Evolutionary conservation across 2,797 vertebrate species (phyloP), one percentile per base, ranked within the genome.

Genomic region (Thalassophryne amazonica): DNA sequence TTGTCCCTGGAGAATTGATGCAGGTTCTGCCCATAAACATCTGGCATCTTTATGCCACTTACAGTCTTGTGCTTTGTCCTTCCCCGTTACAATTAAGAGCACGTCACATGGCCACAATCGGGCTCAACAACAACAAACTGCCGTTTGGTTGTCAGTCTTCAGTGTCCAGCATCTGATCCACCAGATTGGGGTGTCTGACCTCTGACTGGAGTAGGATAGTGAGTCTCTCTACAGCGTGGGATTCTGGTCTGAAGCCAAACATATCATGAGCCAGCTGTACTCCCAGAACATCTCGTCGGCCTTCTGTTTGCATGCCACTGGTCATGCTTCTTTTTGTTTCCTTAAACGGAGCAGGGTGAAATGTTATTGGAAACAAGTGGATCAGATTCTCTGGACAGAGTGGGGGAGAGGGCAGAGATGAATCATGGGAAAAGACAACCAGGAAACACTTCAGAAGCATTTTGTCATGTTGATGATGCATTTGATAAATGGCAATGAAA

Each of bases 161-260:
- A n/a, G n/a, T n/a, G n/a, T n/a, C n/a, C n/a, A n/a, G n/a, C n/a
- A n/a, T n/a, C n/a, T n/a, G n/a, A n/a, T n/a, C n/a, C n/a, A n/a
- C n/a, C 38, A 61, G 48, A 32, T 25, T 4, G 31, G 13, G 58
- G 27, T 23, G 45, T 23, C 14, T 56, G 65, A 77, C 60, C 64
- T 63, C 31, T 12, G 20, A 18, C 25, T 1, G 4, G 13, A 47
- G 22, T 0, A 3, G 13, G 50, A 20, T 23, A 1, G 40, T 20
- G 11, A 41, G 34, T 35, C 30, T 16, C 39, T 59, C 34, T 58
- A 40, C 30, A 61, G 57, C 52, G 55, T 85, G 83, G 78, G 78
- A 83, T 72, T 64, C 59, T 78, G 73, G 69, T 63, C 56, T 5
- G 16, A 27, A 29, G 69, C 77, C 77, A 85, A 47, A 51, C 6